Evolutionary conservation across 1,140 invertebrate genomes (phyloP), one percentile per base, ranked within the genome.

Genomic region (Drosophila subpulchrella): DNA sequence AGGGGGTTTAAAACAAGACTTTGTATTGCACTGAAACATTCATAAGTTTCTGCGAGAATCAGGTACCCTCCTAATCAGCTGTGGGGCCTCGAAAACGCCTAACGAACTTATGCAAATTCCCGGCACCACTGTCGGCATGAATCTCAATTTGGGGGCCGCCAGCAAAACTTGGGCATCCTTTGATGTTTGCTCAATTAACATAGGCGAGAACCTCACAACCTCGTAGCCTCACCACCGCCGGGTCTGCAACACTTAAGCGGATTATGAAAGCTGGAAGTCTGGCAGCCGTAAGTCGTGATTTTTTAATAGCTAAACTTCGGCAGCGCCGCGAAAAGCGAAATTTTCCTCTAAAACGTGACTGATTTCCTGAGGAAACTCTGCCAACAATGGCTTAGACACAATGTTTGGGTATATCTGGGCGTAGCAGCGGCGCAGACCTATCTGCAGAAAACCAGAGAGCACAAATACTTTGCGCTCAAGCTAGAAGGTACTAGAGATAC

Each of bases 121-220:
- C 8, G 20, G 3, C 32, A 34, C 60, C 15, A 41, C 58, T 42
- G 27, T 55, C 60, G 60, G 60, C 60, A 13, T 63, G 50, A 55
- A 63, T 63, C 62, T 66, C 44, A 32, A 66, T 60, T 48, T 24
- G 11, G 56, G 27, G 12, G 44, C 42, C 44, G 13, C 32, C 30
- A 11, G 42, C 54, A 7, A 59, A 54, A 38, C 36, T n/a, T 42
- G 36, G 20, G 42, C 41, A 67, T 46, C 66, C 51, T 70, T 71
- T 71, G 67, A 70, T 70, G 67, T 71, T 70, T 70, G 65, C 67
- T 41, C 67, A 71, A 71, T 71, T 71, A 71, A 71, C 67, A 71
- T 48, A 34, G 42, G 67, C 65, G 51, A 54, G 56, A 41, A 30
- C 15, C 15, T 46, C 58, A 39, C 36, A 42, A 34, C 15, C 38